Evolutionary conservation across 2,888 invertebrate species (phyloP).

Genomic region (Phortica magna): DNA sequence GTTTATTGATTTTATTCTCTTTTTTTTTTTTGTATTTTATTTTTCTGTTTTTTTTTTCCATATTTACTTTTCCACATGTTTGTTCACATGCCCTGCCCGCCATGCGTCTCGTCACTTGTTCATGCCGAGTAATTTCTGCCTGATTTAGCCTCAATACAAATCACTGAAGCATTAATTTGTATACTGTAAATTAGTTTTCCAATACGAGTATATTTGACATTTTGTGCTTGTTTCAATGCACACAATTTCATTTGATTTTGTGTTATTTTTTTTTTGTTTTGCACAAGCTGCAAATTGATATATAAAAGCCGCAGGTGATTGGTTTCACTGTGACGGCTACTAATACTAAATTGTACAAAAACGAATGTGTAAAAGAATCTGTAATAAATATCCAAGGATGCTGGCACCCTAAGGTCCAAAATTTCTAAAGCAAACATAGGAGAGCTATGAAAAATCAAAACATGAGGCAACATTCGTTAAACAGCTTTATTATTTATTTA

Average conservation of each 20-base stretch:
- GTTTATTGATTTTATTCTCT: not conserved
- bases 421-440: no score
- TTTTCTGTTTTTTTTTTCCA: not conserved
- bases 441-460: no score
- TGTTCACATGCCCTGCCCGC: not conserved
- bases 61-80: not conserved
- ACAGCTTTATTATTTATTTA: no score
- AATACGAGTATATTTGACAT: not conserved
- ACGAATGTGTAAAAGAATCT: no score
- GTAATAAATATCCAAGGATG: no score
- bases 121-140: not conserved
- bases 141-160: conserved; percentile 21
- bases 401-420: no score
- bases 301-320: not conserved
- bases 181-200: conserved; percentile 20
- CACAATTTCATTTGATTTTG: not conserved
- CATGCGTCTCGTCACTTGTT: not conserved
- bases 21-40: not conserved
- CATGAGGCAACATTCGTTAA: no score
- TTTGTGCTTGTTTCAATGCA: not conserved
- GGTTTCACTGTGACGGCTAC: no score
- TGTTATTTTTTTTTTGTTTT: no score
- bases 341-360: no score
- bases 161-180: conserved; percentile 30
- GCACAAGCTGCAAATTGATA: not conserved